Evolutionary conservation across 1,140 invertebrate species (phyloP), one percentile per base, ranked within the genome.

Genomic region (Pseudomyrmex flavicornis): DNA sequence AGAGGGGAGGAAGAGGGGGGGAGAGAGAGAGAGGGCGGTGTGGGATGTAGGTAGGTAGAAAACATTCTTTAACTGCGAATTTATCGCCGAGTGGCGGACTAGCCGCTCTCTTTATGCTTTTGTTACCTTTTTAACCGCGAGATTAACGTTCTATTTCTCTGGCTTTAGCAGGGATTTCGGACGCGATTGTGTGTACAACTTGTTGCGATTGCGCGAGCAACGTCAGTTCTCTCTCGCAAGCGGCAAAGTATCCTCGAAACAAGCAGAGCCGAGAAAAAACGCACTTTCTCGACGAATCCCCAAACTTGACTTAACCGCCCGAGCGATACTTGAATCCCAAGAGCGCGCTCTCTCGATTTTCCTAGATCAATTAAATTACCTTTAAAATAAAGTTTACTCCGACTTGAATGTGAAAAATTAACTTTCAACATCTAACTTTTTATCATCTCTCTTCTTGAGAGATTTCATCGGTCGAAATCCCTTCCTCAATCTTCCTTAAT

Each of bases 111-210:
- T 63, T 86, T 84, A 84, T 73, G 79, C 74, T 79, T 77, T 56
- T 88, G 63, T 50, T 76, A 59, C 70, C 58, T 84, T 82, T 83
- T 88, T 70, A 83, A 72, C 72, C 84, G 61, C 26, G 22, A 68
- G 72, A 82, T 88, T 90, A 90, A 88, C 83, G 79, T 79, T 79
- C 65, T 76, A 46, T 72, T 84, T 79, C 79, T 87, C 79, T 26
- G 68, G 61, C 65, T 82, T 87, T 58, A 77, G 56, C 74, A 20
- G 61, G 86, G 88, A 83, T 90, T 90, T 88, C 44, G 59, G 48
- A 68, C 83, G 73, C 68, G 82, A 83, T 85, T 79, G 83, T 62
- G 83, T 62, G 50, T 65, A 44, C 89, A 90, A 90, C 87, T 90
- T 90, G 87, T 89, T 88, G 87, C 89, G 72, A 82, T 65, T 83